Conservation (phyloP, 2,888 invertebrate species). For the Pollenia angustigena region DNA sequence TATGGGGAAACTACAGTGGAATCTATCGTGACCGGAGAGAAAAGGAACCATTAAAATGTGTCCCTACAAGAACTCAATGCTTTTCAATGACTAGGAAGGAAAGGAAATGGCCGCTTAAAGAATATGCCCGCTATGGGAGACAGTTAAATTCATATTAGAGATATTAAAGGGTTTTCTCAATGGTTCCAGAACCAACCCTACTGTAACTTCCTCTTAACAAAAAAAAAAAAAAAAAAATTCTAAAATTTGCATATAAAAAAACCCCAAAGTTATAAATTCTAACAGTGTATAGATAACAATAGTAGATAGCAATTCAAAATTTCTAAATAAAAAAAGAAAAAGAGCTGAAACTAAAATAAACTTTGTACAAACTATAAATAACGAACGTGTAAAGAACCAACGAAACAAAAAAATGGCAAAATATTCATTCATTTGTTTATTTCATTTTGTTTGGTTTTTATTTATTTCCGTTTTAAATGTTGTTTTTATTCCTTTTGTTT, state of each 20-base stretch:
- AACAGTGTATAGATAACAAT: constrained; percentile 42
- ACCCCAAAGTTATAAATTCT: constrained; percentile 48
- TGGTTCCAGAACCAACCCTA: background rate
- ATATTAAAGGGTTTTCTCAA: too few relatives aligned
- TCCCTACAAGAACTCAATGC: too few relatives aligned
- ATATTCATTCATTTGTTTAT: constrained; percentile 60
- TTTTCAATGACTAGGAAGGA: too few relatives aligned
- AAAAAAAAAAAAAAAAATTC: background rate
- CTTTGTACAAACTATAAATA: constrained; percentile 23
- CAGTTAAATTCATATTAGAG: too few relatives aligned
- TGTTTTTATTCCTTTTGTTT: constrained; percentile 43
- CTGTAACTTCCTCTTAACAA: constrained; percentile 2
- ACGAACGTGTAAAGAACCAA: constrained; percentile 13
- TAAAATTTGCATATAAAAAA: constrained; percentile 25
- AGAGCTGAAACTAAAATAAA: constrained; percentile 16
- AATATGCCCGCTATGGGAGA: too few relatives aligned
- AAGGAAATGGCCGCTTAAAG: too few relatives aligned
- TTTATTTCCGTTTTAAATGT: constrained; percentile 60
- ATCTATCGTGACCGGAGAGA: too few relatives aligned
- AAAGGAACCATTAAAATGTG: too few relatives aligned
- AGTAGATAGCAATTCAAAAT: constrained; percentile 18
- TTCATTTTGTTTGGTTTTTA: constrained; percentile 61
- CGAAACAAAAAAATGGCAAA: constrained; percentile 32
- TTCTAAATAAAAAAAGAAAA: constrained; percentile 26
- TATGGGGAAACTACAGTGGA: background rate